Evolutionary conservation across 2,888 invertebrate genomes (phyloP), one percentile per base, ranked within the genome.

Genomic region (Aphidius colemani): DNA sequence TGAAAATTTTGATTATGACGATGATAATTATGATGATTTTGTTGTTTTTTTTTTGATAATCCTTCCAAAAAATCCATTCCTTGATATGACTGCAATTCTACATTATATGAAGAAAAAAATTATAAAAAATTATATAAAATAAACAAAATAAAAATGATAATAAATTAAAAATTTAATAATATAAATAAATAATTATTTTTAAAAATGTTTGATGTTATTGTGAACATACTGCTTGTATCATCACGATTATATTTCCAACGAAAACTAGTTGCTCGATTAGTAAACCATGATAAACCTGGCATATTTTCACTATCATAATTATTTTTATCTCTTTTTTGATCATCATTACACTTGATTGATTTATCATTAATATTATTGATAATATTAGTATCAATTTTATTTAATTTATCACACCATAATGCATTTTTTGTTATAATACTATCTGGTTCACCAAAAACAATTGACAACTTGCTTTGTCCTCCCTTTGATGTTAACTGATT

Each of bases 11-110:
- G 30, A 30, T 30, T 30, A 30, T 30, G 30, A 30, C 30, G 75
- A 51, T 72, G 72, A 67, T 76, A 67, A 64, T 63, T 61, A 41
- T 60, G 62, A 44, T 65, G 66, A 45, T 67, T 66, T 39, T 69
- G 71, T 41, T 77, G 76, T 72, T 81, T 82, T 73, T 79, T 82
- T 75, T 82, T 82, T 43, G 81, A 81, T 66, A 82, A 81, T 57
- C 81, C 81, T 69, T 82, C 82, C 73, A 82, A 75, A 74, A 82
- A 82, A 77, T 82, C 82, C 82, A 82, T 82, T 69, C 81, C 81
- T 81, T 82, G 82, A 67, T 77, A 75, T 68, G 80, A 73, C 71
- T 80, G 76, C 71, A 78, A 71, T 69, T 81, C 82, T 82, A 63
- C 59, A 61, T 51, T 13, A 6, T 48, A 70, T 66, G 53, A 68